These are phyloP conservation scores for Camponotus pennsylvanicus DNA, from an alignment of 1,140 invertebrate species.

Conservation along the genomic window DNA sequence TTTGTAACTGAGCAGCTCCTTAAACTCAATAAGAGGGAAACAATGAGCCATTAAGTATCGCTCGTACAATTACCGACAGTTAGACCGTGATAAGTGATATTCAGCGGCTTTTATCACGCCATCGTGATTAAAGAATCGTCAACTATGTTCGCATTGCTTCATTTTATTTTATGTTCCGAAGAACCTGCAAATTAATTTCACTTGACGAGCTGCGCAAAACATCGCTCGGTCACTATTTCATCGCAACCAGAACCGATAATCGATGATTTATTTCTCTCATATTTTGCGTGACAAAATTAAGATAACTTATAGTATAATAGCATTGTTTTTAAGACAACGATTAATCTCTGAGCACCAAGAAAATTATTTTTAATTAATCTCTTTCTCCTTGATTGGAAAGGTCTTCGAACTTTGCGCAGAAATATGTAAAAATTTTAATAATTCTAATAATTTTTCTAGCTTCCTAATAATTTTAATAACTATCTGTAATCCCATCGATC, in stretches of 20 bases:
- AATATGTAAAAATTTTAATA: not conserved
- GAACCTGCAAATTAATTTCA: slow-evolving; percentile 12
- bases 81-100: slow-evolving; percentile 37
- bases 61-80: slow-evolving; percentile 39
- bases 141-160: not conserved
- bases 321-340: not conserved
- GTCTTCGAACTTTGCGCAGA: not conserved
- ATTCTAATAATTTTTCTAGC: not conserved
- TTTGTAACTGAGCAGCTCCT: slow-evolving; percentile 2
- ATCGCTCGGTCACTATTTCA: not conserved
- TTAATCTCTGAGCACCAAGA: not conserved
- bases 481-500: not conserved
- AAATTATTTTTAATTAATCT: not conserved
- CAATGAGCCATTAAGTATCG: slow-evolving; percentile 39
- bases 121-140: slow-evolving; percentile 27
- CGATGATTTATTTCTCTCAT: not conserved
- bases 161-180: slow-evolving; percentile 44
- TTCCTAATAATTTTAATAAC: slow-evolving; percentile 6
- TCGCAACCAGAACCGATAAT: not conserved
- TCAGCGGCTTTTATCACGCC: slow-evolving; percentile 17
- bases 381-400: not conserved
- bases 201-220: not conserved
- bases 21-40: slow-evolving; percentile 18
- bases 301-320: not conserved
- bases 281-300: not conserved